These are phyloP conservation scores for Micromussa lordhowensis DNA, from an alignment of 92 coral and sea anemone genomes.

Conservation along the genomic window DNA sequence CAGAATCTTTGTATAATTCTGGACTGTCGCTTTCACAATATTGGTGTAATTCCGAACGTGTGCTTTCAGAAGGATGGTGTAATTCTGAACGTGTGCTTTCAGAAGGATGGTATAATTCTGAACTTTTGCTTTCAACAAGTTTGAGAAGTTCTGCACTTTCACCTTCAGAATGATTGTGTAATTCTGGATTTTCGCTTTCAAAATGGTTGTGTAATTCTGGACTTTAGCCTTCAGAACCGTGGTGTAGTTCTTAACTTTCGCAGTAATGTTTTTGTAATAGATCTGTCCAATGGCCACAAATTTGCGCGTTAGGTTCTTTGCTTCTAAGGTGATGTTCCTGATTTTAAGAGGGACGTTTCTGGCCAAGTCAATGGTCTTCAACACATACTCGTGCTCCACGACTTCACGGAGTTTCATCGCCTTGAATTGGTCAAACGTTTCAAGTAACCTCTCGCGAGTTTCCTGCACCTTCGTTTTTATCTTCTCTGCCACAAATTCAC, in stretches of 20 bases:
- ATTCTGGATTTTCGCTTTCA: conserved; percentile 23
- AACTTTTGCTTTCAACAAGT: background rate
- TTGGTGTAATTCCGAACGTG: conserved; percentile 60
- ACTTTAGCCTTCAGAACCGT: conserved; percentile 16
- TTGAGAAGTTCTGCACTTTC: background rate
- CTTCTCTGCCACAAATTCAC: conserved; percentile 45
- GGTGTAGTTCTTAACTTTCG: conserved; percentile 67
- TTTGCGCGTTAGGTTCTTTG: conserved; percentile 72
- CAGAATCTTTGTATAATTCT: conserved; percentile 60
- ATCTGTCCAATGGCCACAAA: conserved; percentile 72
- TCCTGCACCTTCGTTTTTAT: conserved; percentile 62
- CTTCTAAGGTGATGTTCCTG: conserved; percentile 64
- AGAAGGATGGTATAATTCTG: background rate
- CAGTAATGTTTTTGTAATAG: conserved; percentile 77
- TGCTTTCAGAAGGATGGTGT: conserved; percentile 56
- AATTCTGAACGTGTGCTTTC: conserved; percentile 30
- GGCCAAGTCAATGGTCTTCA: conserved; percentile 71
- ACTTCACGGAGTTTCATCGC: conserved; percentile 87
- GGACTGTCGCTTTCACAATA: conserved; percentile 9
- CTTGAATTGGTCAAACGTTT: conserved; percentile 73
- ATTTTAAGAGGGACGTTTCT: conserved; percentile 71
- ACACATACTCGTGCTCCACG: conserved; percentile 80
- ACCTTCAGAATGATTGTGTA: conserved; percentile 17
- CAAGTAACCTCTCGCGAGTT: conserved; percentile 44
- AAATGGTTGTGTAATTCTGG: conserved; percentile 32